A percentile compares a stretch with the other conserved stretches of the same genome.
Conservation (phyloP, 2,888 invertebrate genomes). For the Mactromeris polynyma region DNA sequence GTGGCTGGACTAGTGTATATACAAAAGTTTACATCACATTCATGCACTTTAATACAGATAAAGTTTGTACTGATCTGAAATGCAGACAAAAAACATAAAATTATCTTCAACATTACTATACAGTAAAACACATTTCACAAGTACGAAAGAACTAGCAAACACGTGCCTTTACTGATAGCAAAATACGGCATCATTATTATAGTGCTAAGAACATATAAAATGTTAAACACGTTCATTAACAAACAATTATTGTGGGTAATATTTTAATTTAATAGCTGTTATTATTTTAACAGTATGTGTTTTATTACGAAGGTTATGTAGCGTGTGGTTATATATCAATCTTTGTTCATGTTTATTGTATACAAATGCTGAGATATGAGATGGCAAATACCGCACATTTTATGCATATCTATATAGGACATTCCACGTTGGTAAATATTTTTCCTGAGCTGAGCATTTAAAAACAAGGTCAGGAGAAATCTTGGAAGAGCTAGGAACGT, state of each 20-base stretch:
- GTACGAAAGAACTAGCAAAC: background rate
- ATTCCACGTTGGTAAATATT: background rate
- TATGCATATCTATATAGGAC: background rate
- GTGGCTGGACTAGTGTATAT: too few species aligned
- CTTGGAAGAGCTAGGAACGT: background rate
- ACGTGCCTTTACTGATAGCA: background rate
- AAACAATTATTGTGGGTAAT: background rate
- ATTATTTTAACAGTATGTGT: constrained; percentile 1
- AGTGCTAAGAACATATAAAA: background rate
- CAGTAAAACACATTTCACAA: background rate
- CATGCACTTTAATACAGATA: background rate
- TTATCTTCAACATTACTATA: background rate
- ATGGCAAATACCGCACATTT: background rate
- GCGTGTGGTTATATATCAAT: background rate
- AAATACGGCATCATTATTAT: background rate
- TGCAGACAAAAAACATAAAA: background rate
- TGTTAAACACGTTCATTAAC: background rate
- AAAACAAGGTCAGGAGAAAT: background rate
- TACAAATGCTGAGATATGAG: background rate
- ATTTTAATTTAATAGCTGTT: background rate
- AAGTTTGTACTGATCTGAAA: background rate
- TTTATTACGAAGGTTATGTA: constrained; percentile 7
- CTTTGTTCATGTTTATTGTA: background rate
- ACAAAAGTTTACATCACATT: too few species aligned
- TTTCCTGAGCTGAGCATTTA: background rate